A percentile compares a stretch with the other conserved stretches of the same genome.
phyloP scores from a whole-genome alignment of 2,888 invertebrate genomes.

The Chirona hameri region DNA sequence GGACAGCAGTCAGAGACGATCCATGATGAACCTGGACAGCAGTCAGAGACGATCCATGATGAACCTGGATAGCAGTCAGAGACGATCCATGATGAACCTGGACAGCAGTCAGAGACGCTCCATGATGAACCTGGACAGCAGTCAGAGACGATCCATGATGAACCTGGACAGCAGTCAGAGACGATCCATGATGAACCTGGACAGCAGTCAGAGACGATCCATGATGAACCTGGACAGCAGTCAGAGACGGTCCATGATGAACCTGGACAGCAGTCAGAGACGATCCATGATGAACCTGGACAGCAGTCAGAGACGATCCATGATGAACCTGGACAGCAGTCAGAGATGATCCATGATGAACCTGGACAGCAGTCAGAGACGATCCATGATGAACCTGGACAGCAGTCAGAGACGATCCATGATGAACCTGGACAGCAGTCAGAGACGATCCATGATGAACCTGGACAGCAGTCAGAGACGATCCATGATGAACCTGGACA shows the following conservation, averaged over 20 bases:
- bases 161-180: not conserved
- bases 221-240: too few relatives aligned
- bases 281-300: too few relatives aligned
- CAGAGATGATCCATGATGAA: not conserved
- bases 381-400: too few relatives aligned
- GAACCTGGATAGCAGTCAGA: not conserved
- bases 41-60: not conserved
- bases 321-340: too few relatives aligned
- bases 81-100: too few relatives aligned
- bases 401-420: not conserved
- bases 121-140: too few relatives aligned
- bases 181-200: too few relatives aligned
- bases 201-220: not conserved
- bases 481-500: too few relatives aligned
- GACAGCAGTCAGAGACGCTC: not conserved
- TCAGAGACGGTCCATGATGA: not conserved
- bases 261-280: not conserved
- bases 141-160: not conserved
- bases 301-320: not conserved
- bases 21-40: too few relatives aligned
- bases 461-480: not conserved
- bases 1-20: not conserved
- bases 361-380: not conserved
- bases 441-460: not conserved
- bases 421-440: not conserved